These are phyloP conservation scores for Danaus chrysippus DNA, from an alignment of 2,888 invertebrate species.

Conservation along the genomic window DNA sequence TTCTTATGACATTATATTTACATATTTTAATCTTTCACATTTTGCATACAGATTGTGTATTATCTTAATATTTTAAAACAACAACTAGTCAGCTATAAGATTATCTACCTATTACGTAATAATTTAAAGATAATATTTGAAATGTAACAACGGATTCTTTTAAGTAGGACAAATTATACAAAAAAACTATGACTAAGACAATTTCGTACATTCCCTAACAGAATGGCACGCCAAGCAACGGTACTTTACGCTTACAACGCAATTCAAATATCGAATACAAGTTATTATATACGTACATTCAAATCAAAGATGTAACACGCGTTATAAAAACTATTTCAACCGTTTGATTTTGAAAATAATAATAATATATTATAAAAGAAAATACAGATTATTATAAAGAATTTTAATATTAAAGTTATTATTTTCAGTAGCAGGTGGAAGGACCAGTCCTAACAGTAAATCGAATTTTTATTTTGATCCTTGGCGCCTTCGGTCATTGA, in stretches of 20 bases:
- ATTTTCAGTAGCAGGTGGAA: constrained; percentile 42
- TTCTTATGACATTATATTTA: no score
- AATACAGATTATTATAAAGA: no score
- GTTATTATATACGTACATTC: neutral
- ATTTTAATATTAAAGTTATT: no score
- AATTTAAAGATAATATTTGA: no score
- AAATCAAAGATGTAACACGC: neutral
- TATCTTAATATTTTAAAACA: no score
- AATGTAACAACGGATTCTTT: neutral
- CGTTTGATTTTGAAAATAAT: no score
- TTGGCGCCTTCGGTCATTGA: constrained; percentile 70
- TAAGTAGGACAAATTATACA: neutral
- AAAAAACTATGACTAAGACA: constrained; percentile 4
- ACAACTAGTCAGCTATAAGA: no score
- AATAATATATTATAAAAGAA: no score
- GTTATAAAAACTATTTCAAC: no score
- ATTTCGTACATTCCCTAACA: neutral
- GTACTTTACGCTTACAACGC: neutral
- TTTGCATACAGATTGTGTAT: no score
- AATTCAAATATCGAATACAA: neutral
- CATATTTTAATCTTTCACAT: no score
- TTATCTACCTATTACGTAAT: no score
- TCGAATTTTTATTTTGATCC: constrained; percentile 62
- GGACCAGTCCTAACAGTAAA: constrained; percentile 56
- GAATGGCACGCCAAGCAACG: neutral